Evolutionary conservation across 1,140 invertebrate species (phyloP), one percentile per base, ranked within the genome.

Genomic region (Antheraea mylitta): DNA sequence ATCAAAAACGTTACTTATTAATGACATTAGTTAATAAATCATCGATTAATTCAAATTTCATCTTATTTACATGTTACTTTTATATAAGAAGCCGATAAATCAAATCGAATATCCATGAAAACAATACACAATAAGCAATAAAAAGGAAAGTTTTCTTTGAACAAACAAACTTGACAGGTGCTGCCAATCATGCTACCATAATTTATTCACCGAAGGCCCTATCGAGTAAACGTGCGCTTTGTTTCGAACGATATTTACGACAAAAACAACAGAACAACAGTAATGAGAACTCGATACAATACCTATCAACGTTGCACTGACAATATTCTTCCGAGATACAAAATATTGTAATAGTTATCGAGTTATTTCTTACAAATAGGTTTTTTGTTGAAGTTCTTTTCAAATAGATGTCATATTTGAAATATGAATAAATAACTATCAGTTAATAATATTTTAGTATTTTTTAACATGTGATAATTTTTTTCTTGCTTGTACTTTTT

Each of bases 241-340:
- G 11, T 16, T 53, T 13, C 11, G 5, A 53, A 16, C 11, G 16
- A 53, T 13, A 53, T 53, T 53, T 53, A 53, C 45, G 45, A 53
- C 45, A 6, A 53, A 53, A 53, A 53, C 45, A 53, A 5, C 45
- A 13, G 16, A 53, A 53, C 45, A 53, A 53, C 45, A 53, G 13
- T n/a, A 53, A 53, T 53, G 45, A 53, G 45, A 53, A 53, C 45
- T 53, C 16, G 45, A 53, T 6, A 53, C 45, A 53, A 53, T 53
- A 53, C 45, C 10, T 53, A 53, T 53, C 45, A 53, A 53, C 45
- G 45, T 53, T 53, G 45, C 45, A 53, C 45, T 53, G 45, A 53
- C 45, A 42, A 42, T 42, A 16, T 53, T 16, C 11, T 53, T 42
- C 38, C 38, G 45, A 53, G 45, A 53, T 13, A 53, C 45, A 53